Evolutionary conservation across 2,797 vertebrate genomes (phyloP), one percentile per base, ranked within the genome.

Genomic region (Enteromius mattozi): DNA sequence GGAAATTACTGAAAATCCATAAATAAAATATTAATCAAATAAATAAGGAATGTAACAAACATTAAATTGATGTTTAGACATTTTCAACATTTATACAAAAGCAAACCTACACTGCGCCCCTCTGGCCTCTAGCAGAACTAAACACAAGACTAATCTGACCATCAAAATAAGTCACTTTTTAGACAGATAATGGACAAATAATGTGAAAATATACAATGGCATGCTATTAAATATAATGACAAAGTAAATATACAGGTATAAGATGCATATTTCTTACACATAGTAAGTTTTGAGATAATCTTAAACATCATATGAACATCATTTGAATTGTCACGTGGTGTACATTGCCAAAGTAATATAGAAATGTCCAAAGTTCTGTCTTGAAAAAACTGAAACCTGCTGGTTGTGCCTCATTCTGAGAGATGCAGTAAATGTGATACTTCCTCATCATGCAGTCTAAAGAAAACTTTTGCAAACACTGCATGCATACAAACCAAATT

Each of bases 101-200:
- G 35, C 70, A 74, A 30, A 21, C 17, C 54, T 17, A 82, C 40
- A 82, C 40, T 63, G 80, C 56, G 42, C 40, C 8, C 69, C 4
- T 47, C 51, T 24, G 54, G 27, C 2, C 51, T n/a, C 40, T 47
- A n/a, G 3, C 65, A 63, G 24, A 82, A 49, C 19, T 74, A 21
- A 24, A 72, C 6, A 4, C 7, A 40, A 8, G n/a, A 30, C 1
- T 6, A 0, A 4, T 61, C 6, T 17, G 19, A 80, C 14, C 30
- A 24, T 3, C 54, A 19, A 51, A 51, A 37, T 19, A 2, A 51
- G 13, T 49, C 2, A 27, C 9, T 3, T 45, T 45, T 45, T 40
- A 47, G 24, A 49, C 69, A 71, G n/a, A 47, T 17, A 3, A 27
- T 27, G 42, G 42, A 30, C 6, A 47, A 13, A n/a, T 70, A 71